Conservation (phyloP, 2,797 vertebrate species). For the Rallus crepitans region DNA sequence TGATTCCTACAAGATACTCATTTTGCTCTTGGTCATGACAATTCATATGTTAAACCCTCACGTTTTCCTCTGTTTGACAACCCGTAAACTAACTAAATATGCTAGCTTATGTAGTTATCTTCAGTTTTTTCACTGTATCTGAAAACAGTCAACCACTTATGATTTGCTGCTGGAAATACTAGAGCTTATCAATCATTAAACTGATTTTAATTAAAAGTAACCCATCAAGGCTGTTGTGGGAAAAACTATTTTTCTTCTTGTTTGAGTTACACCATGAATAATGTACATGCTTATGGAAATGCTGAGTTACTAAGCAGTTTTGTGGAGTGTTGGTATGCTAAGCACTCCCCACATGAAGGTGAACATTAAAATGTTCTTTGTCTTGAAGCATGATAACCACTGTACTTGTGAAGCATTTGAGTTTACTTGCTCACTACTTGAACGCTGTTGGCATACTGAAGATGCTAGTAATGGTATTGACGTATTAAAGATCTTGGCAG, state of each 20-base stretch:
- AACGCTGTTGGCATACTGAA: neutral
- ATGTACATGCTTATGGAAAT: neutral
- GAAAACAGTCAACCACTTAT: conserved; percentile 67
- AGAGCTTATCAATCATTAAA: conserved; percentile 76
- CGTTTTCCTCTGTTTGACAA: conserved; percentile 50
- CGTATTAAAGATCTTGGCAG: neutral
- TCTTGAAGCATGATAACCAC: neutral
- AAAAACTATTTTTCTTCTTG: conserved; percentile 30
- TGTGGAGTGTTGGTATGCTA: neutral
- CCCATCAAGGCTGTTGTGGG: conserved; percentile 36
- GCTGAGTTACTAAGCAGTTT: neutral
- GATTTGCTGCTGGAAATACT: conserved; percentile 72
- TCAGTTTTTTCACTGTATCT: conserved; percentile 65
- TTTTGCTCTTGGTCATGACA: conserved; percentile 44
- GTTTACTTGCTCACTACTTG: neutral
- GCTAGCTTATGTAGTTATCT: conserved; percentile 51
- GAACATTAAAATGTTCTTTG: neutral
- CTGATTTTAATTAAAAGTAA: conserved; percentile 72
- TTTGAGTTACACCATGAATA: too few species aligned
- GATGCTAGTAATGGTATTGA: neutral
- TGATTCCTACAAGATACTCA: neutral
- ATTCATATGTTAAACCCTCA: conserved; percentile 49
- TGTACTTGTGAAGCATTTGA: neutral
- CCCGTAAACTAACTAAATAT: conserved; percentile 63
- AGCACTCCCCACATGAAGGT: neutral